These are phyloP conservation scores for Tiphia femorata DNA, from an alignment of 2,888 invertebrate species.

Conservation along the genomic window DNA sequence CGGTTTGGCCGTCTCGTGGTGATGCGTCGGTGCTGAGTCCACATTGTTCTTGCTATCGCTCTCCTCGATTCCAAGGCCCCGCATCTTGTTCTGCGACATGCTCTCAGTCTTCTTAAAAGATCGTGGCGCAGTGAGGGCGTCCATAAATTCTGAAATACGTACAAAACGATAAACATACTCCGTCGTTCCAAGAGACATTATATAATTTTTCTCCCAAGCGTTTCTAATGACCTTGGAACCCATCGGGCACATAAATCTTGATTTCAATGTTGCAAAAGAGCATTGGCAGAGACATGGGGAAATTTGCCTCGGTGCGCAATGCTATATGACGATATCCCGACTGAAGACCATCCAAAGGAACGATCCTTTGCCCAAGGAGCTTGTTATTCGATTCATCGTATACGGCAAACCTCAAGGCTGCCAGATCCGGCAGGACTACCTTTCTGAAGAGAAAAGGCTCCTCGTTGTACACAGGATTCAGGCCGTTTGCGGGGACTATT, in stretches of 20 bases:
- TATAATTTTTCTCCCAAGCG: conserved; percentile 8
- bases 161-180: too few species aligned
- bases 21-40: conserved; percentile 55
- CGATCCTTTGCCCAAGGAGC: conserved; percentile 95
- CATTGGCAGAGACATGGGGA: conserved; percentile 98
- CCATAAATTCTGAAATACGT: conserved; percentile 88
- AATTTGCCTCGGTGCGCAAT: conserved; percentile 97
- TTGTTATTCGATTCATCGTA: conserved; percentile 96
- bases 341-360: conserved; percentile 97
- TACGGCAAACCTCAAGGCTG: conserved; percentile 96
- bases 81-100: conserved; percentile 83
- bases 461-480: conserved; percentile 99
- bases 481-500: conserved; percentile 96
- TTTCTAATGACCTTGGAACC: conserved; percentile 96
- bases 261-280: conserved; percentile 98
- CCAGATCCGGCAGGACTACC: conserved; percentile 97
- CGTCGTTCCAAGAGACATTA: not conserved
- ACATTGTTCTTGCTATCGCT: conserved; percentile 70
- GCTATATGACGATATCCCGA: conserved; percentile 99
- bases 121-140: conserved; percentile 94
- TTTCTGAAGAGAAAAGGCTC: conserved; percentile 98
- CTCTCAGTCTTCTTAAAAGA: conserved; percentile 70
- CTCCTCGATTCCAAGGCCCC: conserved; percentile 94
- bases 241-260: conserved; percentile 99
- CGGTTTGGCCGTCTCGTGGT: conserved; percentile 59